A percentile compares a stretch with the other conserved stretches of the same genome.
These are phyloP conservation scores for Kradibia gibbosae DNA, from an alignment of 1,140 invertebrate genomes.

Conservation along the genomic window DNA sequence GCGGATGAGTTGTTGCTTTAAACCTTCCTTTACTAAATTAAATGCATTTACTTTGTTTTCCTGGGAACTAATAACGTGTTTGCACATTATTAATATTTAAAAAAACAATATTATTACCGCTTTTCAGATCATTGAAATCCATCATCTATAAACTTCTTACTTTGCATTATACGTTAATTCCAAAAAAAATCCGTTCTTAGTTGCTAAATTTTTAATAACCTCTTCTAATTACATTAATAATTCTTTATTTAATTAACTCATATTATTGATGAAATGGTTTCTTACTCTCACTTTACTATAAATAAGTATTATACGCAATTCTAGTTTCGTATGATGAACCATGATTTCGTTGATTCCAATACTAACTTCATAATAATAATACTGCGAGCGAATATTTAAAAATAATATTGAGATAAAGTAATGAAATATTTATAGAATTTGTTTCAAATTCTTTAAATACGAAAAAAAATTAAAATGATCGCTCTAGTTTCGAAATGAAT, in stretches of 20 bases:
- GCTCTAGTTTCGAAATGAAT: too few species aligned
- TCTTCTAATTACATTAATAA: too few species aligned
- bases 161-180: too few species aligned
- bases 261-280: background rate
- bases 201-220: too few species aligned
- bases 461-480: too few species aligned
- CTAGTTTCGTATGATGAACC: background rate
- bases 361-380: background rate
- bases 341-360: background rate
- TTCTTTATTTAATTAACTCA: too few species aligned
- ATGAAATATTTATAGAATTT: too few species aligned
- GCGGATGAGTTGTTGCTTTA: conserved; percentile 5
- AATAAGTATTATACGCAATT: background rate
- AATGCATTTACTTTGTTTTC: background rate
- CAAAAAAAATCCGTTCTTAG: too few species aligned
- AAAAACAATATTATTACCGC: background rate
- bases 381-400: background rate
- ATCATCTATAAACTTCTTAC: too few species aligned
- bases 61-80: background rate
- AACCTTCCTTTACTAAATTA: background rate
- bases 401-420: background rate
- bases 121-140: background rate
- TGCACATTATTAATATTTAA: background rate
- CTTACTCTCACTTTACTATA: background rate
- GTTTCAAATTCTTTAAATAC: too few species aligned